phyloP scores from a whole-genome alignment of 2,797 vertebrate genomes.

The Artibeus jamaicensis region DNA sequence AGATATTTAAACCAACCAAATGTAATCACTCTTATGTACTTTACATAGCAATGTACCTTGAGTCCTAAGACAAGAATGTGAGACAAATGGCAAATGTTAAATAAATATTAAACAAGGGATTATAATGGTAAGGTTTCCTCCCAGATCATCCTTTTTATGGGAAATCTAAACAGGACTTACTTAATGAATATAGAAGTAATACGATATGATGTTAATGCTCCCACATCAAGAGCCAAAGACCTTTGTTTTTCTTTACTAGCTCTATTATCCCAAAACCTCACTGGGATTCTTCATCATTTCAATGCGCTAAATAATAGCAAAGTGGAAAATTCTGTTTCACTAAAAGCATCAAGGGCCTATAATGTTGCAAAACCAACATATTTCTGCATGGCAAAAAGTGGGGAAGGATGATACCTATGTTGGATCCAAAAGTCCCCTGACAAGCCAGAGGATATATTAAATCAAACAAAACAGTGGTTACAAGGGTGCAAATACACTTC shows the following conservation, averaged over 20 bases:
- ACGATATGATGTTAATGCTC: not conserved
- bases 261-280: not conserved
- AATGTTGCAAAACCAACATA: slow-evolving; percentile 16
- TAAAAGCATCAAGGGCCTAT: not conserved
- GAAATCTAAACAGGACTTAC: not conserved
- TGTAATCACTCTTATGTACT: not conserved
- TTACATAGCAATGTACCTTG: not conserved
- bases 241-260: not conserved
- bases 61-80: not conserved
- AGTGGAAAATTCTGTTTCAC: slow-evolving; percentile 4
- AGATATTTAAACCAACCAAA: not conserved
- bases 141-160: not conserved
- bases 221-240: not conserved
- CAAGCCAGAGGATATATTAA: not conserved
- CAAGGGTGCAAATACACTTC: slow-evolving; percentile 25
- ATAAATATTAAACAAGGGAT: not conserved
- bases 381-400: slow-evolving; percentile 14
- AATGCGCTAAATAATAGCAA: not conserved
- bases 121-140: not conserved
- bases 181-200: not conserved
- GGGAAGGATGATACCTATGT: not conserved
- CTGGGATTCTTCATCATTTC: not conserved
- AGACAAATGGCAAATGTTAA: not conserved
- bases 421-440: not conserved
- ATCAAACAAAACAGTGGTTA: slow-evolving; percentile 20